Evolutionary conservation across 1,140 invertebrate species (phyloP).

Genomic region (Cyclina sinensis): DNA sequence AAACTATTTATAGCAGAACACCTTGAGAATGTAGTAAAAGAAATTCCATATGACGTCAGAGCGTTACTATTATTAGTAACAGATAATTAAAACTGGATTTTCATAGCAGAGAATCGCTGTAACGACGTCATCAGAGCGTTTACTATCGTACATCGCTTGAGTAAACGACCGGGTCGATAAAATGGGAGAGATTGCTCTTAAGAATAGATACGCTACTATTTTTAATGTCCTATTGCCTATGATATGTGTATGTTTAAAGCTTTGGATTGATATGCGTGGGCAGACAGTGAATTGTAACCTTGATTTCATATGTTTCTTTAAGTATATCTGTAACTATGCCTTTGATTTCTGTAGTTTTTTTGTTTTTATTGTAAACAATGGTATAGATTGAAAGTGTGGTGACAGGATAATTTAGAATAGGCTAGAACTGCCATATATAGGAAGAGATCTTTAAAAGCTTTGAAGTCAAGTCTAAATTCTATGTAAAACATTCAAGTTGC

Average conservation of each 20-base stretch:
- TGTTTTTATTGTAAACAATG: too few relatives aligned
- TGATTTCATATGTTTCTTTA: not conserved
- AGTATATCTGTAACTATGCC: not conserved
- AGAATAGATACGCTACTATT: constrained; percentile 1
- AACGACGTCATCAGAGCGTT: constrained; percentile 8
- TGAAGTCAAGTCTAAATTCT: too few relatives aligned
- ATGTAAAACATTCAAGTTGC: too few relatives aligned
- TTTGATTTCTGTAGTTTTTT: too few relatives aligned
- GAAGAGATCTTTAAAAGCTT: too few relatives aligned
- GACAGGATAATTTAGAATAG: too few relatives aligned
- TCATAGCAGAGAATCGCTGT: constrained; percentile 42
- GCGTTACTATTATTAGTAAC: constrained; percentile 53
- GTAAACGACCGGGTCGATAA: constrained; percentile 25
- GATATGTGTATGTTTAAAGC: too few relatives aligned
- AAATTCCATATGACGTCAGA: constrained; percentile 66
- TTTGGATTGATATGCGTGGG: too few relatives aligned
- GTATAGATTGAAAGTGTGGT: too few relatives aligned
- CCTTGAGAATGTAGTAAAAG: constrained; percentile 64
- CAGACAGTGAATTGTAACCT: too few relatives aligned
- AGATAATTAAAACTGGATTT: constrained; percentile 69
- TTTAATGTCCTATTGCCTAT: not conserved
- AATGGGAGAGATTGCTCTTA: not conserved
- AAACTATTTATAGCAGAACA: constrained; percentile 38
- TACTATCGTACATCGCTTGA: constrained; percentile 45
- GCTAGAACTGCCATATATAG: too few relatives aligned